Conservation (phyloP, 2,113 vertebrate genomes). For the Heloderma charlesbogerti region DNA sequence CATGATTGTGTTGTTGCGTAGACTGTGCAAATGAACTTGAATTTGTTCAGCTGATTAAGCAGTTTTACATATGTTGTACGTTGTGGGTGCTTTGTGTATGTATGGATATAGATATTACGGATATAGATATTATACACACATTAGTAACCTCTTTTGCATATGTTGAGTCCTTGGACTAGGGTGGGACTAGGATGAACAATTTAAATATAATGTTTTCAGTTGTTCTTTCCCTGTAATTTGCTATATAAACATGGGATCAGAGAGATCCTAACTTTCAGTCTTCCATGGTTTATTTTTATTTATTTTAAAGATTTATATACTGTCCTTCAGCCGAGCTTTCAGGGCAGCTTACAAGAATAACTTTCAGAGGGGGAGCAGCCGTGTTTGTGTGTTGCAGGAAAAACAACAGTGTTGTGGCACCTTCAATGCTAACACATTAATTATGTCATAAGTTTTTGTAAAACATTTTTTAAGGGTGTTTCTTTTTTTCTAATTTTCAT, state of each 20-base stretch:
- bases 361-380: not conserved
- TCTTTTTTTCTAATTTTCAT: not conserved
- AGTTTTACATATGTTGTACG: slow-evolving; percentile 9
- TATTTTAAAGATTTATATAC: not conserved
- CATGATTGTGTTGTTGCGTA: not conserved
- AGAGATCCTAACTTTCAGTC: not conserved
- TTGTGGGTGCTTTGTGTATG: not conserved
- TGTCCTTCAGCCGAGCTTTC: not conserved
- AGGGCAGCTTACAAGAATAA: not conserved
- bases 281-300: not conserved
- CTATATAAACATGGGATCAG: not conserved
- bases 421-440: not conserved
- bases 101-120: no score
- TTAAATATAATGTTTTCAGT: not conserved
- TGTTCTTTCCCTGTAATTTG: not conserved
- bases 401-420: not conserved
- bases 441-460: not conserved
- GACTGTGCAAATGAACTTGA: not conserved
- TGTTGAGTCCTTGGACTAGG: not conserved
- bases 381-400: not conserved
- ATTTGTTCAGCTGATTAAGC: not conserved
- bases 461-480: not conserved
- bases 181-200: no score
- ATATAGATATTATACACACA: not conserved
- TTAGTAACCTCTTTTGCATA: not conserved